These are phyloP conservation scores for Drosophila subsilvestris DNA, from an alignment of 2,888 invertebrate genomes.

Conservation along the genomic window DNA sequence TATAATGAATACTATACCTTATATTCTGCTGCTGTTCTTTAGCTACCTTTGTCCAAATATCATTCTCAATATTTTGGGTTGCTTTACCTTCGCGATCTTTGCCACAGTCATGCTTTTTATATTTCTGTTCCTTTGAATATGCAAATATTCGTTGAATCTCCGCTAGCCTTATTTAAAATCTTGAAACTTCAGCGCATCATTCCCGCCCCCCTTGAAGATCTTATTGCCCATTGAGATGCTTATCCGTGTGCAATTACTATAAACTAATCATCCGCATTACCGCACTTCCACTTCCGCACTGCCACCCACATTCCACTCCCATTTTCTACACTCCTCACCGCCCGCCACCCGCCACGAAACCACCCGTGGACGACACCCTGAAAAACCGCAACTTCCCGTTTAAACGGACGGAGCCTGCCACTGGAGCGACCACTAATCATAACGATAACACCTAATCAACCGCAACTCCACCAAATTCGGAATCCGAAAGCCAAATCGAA, in stretches of 20 bases:
- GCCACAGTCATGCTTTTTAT: too few species aligned
- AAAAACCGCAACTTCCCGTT: slow-evolving; percentile 29
- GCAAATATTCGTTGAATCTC: neutral
- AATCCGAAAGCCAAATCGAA: slow-evolving; percentile 52
- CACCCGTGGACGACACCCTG: slow-evolving; percentile 20
- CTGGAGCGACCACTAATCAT: slow-evolving; percentile 74
- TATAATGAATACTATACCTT: too few species aligned
- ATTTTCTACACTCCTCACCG: neutral
- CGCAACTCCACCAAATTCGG: slow-evolving; percentile 58
- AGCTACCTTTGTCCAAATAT: neutral
- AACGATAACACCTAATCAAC: slow-evolving; percentile 79
- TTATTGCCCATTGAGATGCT: slow-evolving; percentile 32
- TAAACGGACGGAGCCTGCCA: slow-evolving; percentile 31
- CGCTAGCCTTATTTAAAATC: too few species aligned
- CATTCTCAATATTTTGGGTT: too few species aligned
- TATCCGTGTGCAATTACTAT: slow-evolving; percentile 38
- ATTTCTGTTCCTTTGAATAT: neutral
- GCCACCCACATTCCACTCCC: slow-evolving; percentile 34
- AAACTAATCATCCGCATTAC: slow-evolving; percentile 47
- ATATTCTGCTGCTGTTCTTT: neutral
- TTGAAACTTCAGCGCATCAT: too few species aligned
- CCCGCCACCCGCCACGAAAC: too few species aligned
- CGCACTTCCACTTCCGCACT: slow-evolving; percentile 18
- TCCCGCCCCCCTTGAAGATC: neutral
- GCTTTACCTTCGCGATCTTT: too few species aligned